Base-by-base conservation (phyloP, 1,140 invertebrate genomes). In the Laupala kohalensis region DNA sequence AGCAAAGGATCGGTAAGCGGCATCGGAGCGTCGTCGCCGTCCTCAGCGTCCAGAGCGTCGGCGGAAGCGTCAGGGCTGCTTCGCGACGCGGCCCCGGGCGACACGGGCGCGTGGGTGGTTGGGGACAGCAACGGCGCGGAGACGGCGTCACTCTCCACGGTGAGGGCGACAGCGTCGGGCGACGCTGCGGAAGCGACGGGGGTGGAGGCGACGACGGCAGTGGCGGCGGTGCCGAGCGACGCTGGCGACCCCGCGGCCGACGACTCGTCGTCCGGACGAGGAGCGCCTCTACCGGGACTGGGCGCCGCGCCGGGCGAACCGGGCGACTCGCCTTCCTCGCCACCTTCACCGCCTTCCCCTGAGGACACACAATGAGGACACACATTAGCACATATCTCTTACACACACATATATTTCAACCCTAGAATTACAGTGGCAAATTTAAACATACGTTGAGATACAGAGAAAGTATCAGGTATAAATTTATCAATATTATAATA, bases 291-390 rank as follows among this genome's bases (percentile, higher is more conserved):
- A 19, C 37, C 37, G 37, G 9, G 9, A 19, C 37, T 76, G 77
- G 76, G 77, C 70, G 77, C 75, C 64, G 76, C 75, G 63, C 76
- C 77, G 23, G 76, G 76, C 2, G 25, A 28, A 30, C 65, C 71
- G 12, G 73, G 74, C 25, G 74, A 75, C 12, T 75, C 77, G 12
- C 71, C 76, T 68, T 78, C 77, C 66, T 78, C 78, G 70, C 74
- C 73, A 26, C 75, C 77, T 71, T 76, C 78, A 63, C 76, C 77
- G 23, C 78, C 77, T 76, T 79, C 77, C 78, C 78, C 77, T 78
- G 70, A 12, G 73, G 76, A 66, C 19, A 25, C 13, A 70, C n/a
- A 4, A 25, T n/a, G n/a, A n/a, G n/a, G n/a, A n/a, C n/a, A n/a
- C n/a, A n/a, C n/a, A n/a, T n/a, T n/a, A 1, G 37, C 37, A 19